phyloP scores from a whole-genome alignment of 2,888 invertebrate species.

The Volucella inanis region DNA sequence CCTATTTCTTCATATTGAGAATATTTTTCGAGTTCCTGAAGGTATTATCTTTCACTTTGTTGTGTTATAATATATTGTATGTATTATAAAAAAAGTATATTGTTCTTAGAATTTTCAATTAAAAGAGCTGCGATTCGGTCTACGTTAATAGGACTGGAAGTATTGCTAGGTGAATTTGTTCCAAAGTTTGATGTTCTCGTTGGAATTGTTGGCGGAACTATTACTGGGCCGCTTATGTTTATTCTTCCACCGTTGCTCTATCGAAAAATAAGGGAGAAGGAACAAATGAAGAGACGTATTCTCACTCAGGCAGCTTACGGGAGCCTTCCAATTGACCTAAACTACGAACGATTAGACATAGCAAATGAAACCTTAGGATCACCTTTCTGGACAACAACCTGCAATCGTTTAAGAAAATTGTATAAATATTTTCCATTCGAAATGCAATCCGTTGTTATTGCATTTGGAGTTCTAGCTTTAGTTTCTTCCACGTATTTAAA shows the following conservation, averaged over 20 bases:
- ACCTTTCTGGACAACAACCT: conserved; percentile 2
- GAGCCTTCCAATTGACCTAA: conserved; percentile 80
- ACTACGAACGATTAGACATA: conserved; percentile 79
- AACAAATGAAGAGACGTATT: conserved; percentile 80
- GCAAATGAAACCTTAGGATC: conserved; percentile 72
- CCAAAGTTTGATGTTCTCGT: conserved; percentile 94
- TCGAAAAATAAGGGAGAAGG: conserved; percentile 86
- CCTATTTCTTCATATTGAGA: conserved; percentile 92
- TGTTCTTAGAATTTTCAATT: conserved; percentile 88
- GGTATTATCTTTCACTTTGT: conserved; percentile 83
- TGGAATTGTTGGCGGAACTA: conserved; percentile 92
- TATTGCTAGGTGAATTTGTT: conserved; percentile 91
- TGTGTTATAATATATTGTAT: neutral
- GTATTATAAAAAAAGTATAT: neutral
- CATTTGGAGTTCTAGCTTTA: conserved; percentile 87
- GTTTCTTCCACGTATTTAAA: conserved; percentile 89
- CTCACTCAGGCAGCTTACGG: conserved; percentile 81
- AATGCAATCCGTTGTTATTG: conserved; percentile 85
- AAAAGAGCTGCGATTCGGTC: conserved; percentile 89
- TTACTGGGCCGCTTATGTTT: conserved; percentile 92
- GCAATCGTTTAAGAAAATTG: conserved; percentile 75
- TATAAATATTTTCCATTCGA: conserved; percentile 82
- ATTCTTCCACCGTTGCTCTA: conserved; percentile 93
- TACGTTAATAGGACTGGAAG: conserved; percentile 87
- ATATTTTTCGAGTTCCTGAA: conserved; percentile 88